Evolutionary conservation across 2,113 vertebrate genomes (phyloP), one percentile per base, ranked within the genome.

Genomic region (Pantherophis guttatus): DNA sequence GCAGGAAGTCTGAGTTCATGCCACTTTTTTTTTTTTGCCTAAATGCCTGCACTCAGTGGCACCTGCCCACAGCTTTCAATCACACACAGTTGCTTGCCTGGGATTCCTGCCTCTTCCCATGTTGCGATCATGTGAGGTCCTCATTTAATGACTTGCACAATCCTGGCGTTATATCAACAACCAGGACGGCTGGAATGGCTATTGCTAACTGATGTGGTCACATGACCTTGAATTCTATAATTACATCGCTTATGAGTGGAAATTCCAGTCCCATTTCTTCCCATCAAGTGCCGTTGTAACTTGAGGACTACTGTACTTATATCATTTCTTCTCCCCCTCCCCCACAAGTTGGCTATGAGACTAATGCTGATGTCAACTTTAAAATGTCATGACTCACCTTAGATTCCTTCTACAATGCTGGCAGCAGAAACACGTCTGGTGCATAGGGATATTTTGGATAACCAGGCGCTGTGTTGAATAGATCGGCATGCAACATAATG

Each of bases 351-450:
- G 33, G 33, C 8, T 81, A 21, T 81, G 33, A 33, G 17, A 39
- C 33, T 81, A 81, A 21, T 44, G 33, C 39, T 19, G 70, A 81
- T 44, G 75, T 8, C 17, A 81, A 19, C 33, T 81, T 39, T 26
- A 9, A 1, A 17, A 33, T 23, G 65, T 52, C 11, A 3, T 11
- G 91, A 95, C 98, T 98, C 97, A 99, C 98, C 98, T 99, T 52
- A 99, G 95, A 94, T 97, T 98, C 97, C 96, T 98, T 91, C 97
- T 91, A 1, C 98, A 99, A 91, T 97, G 86, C 91, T 97, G 98
- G 94, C 98, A 99, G 96, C 98, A 97, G 97, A 99, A 98, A 95
- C 98, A 98, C 0, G 93, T 96, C 96, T 26, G 97, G 95, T 99
- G 98, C 94, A 98, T 97, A 91, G 97, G 96, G 52, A 96, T 93